Conservation (phyloP, 2,888 invertebrate species). For the Orchestes rusci region DNA sequence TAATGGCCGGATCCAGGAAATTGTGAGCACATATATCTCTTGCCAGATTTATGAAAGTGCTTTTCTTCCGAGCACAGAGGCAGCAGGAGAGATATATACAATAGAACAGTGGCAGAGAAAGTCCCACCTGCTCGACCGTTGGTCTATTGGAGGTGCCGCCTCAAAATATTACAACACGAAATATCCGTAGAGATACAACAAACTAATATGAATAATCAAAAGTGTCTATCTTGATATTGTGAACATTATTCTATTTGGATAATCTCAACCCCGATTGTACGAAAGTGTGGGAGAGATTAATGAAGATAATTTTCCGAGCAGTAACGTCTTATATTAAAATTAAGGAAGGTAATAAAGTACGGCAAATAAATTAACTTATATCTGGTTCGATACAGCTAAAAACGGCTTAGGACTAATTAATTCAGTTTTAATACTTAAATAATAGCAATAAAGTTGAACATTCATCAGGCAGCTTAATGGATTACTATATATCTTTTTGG, state of each 20-base stretch:
- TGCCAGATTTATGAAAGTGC: constrained; percentile 87
- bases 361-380: constrained; percentile 25
- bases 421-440: constrained; percentile 40
- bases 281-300: constrained; percentile 24
- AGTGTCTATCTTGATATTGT: no score
- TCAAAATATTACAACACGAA: no score
- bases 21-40: constrained; percentile 86
- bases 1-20: constrained; percentile 87
- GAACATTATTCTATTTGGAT: no score
- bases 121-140: constrained; percentile 32
- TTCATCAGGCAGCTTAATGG: constrained; percentile 33
- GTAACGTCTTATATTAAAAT: constrained; percentile 24
- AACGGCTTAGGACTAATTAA: constrained; percentile 36
- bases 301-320: constrained; percentile 22
- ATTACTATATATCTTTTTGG: constrained; percentile 24
- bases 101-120: constrained; percentile 35
- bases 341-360: constrained; percentile 23
- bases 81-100: constrained; percentile 40
- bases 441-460: constrained; percentile 41
- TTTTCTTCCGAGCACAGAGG: constrained; percentile 43
- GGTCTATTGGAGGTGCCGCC: constrained; percentile 21
- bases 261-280: no score
- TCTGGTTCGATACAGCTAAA: constrained; percentile 21
- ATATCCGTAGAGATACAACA: no score
- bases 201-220: no score